phyloP scores from a whole-genome alignment of 2,797 vertebrate species.

The Heteromormyrus szaboi region DNA sequence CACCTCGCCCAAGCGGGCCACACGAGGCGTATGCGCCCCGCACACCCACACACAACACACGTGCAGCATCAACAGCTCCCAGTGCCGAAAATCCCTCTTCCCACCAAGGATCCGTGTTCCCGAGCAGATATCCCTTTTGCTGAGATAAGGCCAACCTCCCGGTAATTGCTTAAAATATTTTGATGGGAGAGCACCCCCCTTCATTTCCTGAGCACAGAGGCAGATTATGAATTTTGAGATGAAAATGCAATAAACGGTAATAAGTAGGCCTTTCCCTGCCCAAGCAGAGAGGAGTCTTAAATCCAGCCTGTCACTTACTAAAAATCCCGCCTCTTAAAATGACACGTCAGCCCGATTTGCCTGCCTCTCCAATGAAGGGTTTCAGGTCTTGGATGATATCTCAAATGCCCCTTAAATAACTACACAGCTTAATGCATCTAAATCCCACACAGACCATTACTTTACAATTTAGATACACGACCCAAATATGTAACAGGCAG shows the following conservation, averaged over 20 bases:
- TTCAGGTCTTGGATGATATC: slow-evolving; percentile 1
- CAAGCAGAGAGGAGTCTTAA: neutral
- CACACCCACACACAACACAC: neutral
- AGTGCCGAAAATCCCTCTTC: neutral
- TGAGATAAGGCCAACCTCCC: slow-evolving; percentile 3
- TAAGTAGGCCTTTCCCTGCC: neutral
- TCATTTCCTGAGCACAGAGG: slow-evolving; percentile 11
- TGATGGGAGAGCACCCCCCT: neutral
- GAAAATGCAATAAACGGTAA: slow-evolving; percentile 9
- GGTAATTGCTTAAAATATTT: slow-evolving; percentile 20
- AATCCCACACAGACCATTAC: neutral
- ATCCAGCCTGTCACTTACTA: neutral
- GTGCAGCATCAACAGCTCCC: neutral
- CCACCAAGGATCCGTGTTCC: neutral
- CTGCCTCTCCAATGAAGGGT: neutral
- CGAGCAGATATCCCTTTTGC: slow-evolving; percentile 15
- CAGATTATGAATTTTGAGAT: slow-evolving; percentile 23
- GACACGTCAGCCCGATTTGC: neutral
- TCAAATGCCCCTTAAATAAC: neutral
- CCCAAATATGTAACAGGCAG: neutral
- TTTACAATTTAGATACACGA: neutral
- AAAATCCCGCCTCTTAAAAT: slow-evolving; percentile 12
- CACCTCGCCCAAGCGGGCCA: neutral
- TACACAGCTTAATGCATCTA: neutral
- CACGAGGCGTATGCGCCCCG: too few relatives aligned